Conservation (phyloP, 1,140 invertebrate genomes). For the Spodoptera frugiperda region DNA sequence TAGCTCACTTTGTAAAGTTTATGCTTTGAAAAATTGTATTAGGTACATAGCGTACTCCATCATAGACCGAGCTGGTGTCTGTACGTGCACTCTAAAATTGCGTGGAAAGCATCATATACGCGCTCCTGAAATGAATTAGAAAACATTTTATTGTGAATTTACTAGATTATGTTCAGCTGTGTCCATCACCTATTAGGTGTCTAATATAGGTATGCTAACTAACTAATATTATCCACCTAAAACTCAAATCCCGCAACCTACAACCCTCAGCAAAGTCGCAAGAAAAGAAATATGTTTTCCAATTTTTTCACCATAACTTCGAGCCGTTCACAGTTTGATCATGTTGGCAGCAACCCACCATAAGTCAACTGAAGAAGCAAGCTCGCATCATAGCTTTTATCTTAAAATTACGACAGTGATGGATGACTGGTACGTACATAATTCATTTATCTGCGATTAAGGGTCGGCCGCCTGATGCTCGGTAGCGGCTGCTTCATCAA, state of each 20-base stretch:
- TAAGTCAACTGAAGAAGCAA: constrained; percentile 37
- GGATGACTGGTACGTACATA: constrained; percentile 69
- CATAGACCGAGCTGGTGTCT: no score
- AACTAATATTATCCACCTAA: no score
- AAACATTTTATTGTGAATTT: no score
- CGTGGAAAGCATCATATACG: no score
- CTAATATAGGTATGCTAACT: no score
- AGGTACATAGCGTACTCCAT: no score
- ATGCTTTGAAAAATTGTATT: background rate
- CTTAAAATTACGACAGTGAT: constrained; percentile 79
- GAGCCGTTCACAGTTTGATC: background rate
- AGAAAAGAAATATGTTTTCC: background rate
- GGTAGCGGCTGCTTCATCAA: constrained; percentile 55
- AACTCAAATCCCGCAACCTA: no score
- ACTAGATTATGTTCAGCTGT: no score
- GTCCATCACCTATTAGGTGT: no score
- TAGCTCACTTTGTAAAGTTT: background rate
- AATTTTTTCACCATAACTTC: background rate
- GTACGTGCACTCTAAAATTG: no score
- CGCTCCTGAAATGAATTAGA: no score
- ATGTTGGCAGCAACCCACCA: background rate
- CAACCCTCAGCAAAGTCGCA: background rate
- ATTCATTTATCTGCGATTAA: constrained; percentile 80
- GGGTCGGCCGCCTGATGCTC: constrained; percentile 58
- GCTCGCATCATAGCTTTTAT: constrained; percentile 74